Base-by-base conservation (phyloP, 2,888 invertebrate genomes). In the Conus canariensis region DNA sequence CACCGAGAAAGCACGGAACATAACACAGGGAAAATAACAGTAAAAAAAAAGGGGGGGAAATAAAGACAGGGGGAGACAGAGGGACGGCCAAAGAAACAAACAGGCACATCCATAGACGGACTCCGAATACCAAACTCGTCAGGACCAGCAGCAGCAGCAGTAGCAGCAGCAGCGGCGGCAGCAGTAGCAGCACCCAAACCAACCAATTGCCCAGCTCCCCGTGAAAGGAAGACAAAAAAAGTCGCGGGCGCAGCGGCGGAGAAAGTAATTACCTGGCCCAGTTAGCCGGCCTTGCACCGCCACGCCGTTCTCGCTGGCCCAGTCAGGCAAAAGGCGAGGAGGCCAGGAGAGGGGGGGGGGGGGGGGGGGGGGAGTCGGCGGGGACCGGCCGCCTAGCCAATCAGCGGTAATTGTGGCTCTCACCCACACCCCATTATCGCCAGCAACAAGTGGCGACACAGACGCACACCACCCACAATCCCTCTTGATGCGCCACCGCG, bases 211-310 rank as follows among this genome's bases (percentile, higher is more conserved):
- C 12, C 70, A 14, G 19, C 30, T 14, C 45, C 4, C 14, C 9
- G 12, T 14, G 45, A 22, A 25, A 80, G 45, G 10, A 80, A 14
- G 19, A 45, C 19, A 45, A 30, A 45, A 45, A 16, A 64, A 16
- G 60, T 10, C 1, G 60, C 12, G 60, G 6, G 80, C 14, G 30
- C 30, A 80, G 30, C 22, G 10, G 22, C 14, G 80, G 45, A 80
- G 80, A 80, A 80, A 45, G 80, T 30, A 80, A 80, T 80, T 45
- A 80, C 80, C 80, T 80, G 45, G 80, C 1, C 80, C 45, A 30
- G 80, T 80, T 14, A 45, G 80, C 60, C 60, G 12, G 16, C 60
- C 60, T 64, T 16, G 12, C 60, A 10, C 60, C 5, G 12, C 60
- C 60, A 2, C 60, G 12, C 60, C 9, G 12, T 14, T 14, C 60